These are phyloP conservation scores for Ligdia adustata DNA, from an alignment of 2,888 invertebrate species.

Conservation along the genomic window DNA sequence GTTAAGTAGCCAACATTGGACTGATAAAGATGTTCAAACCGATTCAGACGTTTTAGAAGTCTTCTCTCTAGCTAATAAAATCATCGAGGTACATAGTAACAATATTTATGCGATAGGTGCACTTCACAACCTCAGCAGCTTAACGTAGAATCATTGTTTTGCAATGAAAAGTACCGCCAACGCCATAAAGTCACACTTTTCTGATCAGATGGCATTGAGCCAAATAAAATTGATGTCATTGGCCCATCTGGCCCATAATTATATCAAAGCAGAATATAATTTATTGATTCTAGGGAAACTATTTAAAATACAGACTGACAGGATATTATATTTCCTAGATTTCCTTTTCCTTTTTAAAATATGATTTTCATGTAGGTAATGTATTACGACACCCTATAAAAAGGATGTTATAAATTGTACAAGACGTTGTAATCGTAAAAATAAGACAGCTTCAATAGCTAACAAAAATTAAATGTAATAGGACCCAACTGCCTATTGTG, in stretches of 20 bases:
- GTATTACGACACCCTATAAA: too few relatives aligned
- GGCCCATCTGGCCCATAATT: conserved; percentile 28
- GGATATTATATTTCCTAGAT: neutral
- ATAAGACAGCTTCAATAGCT: conserved; percentile 11
- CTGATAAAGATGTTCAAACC: too few relatives aligned
- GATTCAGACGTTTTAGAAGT: too few relatives aligned
- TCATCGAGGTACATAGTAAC: too few relatives aligned
- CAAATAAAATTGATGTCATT: conserved; percentile 38
- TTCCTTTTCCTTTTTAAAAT: neutral
- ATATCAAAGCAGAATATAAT: conserved; percentile 31
- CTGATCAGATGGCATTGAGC: conserved; percentile 34
- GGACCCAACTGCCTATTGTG: conserved; percentile 22
- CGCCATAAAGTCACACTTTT: conserved; percentile 23
- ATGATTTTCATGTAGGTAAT: neutral
- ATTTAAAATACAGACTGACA: too few relatives aligned
- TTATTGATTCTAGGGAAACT: conserved; percentile 21
- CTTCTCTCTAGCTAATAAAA: too few relatives aligned
- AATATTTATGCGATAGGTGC: too few relatives aligned
- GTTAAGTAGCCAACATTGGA: too few relatives aligned
- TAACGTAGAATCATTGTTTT: too few relatives aligned
- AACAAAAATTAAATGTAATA: conserved; percentile 12
- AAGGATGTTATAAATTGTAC: neutral
- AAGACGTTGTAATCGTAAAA: neutral
- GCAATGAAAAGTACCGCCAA: too few relatives aligned
- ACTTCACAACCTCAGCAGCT: too few relatives aligned